Conservation (phyloP, 2,888 invertebrate species). For the Perizoma affinitatum region DNA sequence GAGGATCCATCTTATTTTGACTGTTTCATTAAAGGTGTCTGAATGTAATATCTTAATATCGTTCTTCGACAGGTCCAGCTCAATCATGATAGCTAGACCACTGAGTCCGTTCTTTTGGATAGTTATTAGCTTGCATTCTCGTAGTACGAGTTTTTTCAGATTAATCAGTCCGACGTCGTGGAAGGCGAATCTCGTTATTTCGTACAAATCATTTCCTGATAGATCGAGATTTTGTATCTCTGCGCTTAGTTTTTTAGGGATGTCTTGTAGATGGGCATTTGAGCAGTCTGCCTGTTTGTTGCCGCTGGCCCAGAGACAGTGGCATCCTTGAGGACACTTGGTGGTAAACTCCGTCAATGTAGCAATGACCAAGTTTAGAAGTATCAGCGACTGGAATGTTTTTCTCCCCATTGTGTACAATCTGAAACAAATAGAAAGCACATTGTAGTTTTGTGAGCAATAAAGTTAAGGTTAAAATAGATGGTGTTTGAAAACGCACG, state of each 20-base stretch:
- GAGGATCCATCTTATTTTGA: conserved; percentile 88
- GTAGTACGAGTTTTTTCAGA: conserved; percentile 91
- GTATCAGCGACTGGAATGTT: conserved; percentile 53
- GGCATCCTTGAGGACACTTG: conserved; percentile 87
- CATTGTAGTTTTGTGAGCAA: conserved; percentile 34
- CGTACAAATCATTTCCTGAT: conserved; percentile 87
- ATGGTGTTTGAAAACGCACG: conserved; percentile 53
- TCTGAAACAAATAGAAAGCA: conserved; percentile 67
- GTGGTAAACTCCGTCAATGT: conserved; percentile 80
- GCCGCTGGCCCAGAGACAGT: conserved; percentile 93
- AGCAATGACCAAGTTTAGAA: conserved; percentile 55
- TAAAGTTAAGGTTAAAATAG: conserved; percentile 47
- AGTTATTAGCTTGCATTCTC: conserved; percentile 88
- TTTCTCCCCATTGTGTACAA: conserved; percentile 62
- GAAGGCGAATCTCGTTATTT: conserved; percentile 88
- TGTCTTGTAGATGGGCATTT: conserved; percentile 85
- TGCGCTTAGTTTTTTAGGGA: conserved; percentile 89
- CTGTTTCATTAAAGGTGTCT: conserved; percentile 88
- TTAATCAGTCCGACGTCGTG: conserved; percentile 88
- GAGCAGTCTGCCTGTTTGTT: conserved; percentile 93
- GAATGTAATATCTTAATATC: conserved; percentile 86
- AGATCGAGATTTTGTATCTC: conserved; percentile 90
- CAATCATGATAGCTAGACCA: conserved; percentile 90
- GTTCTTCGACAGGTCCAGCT: conserved; percentile 92
- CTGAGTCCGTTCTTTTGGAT: conserved; percentile 91